Base-by-base conservation (phyloP, 2,888 invertebrate genomes). In the Drosophila kuntzei region DNA sequence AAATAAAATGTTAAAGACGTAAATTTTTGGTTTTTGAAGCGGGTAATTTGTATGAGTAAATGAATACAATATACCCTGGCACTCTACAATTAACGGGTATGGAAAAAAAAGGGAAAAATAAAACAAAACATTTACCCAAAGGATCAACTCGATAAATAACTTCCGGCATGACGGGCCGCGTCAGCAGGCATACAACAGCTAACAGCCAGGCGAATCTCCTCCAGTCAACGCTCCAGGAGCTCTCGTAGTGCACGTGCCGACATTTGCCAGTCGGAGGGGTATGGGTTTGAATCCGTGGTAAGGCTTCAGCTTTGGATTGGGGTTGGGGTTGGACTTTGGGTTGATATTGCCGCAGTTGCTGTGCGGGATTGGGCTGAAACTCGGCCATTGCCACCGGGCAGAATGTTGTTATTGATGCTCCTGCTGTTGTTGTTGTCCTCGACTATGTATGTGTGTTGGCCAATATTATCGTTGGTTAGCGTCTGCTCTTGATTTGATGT, bases 101-200 rank as follows among this genome's bases (percentile, higher is more conserved):
- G 2, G 2, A 7, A 36, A 53, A 51, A 68, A 67, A 70, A 66
- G 43, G 55, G 47, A 58, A 63, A 70, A 66, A 76, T 75, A 78
- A 78, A 77, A 75, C 77, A 83, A 73, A 79, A 79, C 80, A 87
- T 85, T 85, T 91, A 91, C 91, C 91, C 90, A 91, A 89, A 87
- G 91, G 91, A 91, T 91, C 91, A 88, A 91, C 91, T 82, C 91
- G 90, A 88, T 90, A 91, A 89, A 91, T 91, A 87, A 90, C 90
- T 89, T 91, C 91, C 80, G 91, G 90, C 75, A 90, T 83, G 70
- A 89, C 91, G 79, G 91, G 89, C 81, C 77, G 79, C 69, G 80
- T 90, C 82, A 90, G 86, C 79, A 89, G 77, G 68, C 89, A 90
- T 61, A 90, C 80, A 72, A 89, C 80, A 65, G 89, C 83, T 74